Evolutionary conservation across 2,797 vertebrate species (phyloP), one percentile per base, ranked within the genome.

Genomic region (Malurus leucopterus): DNA sequence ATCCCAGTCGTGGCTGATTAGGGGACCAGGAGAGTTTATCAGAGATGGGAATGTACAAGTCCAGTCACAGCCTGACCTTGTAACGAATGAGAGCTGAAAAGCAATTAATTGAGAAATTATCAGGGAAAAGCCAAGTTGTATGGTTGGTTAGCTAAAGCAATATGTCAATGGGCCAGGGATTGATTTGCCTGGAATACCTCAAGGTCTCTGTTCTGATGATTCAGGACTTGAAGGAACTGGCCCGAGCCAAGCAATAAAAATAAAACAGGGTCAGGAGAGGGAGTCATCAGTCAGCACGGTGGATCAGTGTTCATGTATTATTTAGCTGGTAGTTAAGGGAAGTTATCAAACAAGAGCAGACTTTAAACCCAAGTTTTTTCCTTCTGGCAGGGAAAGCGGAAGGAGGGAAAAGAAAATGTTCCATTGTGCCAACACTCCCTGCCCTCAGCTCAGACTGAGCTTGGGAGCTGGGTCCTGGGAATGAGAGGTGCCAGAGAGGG

Each of bases 31-130:
- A 94, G 93, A 95, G 94, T 96, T 94, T 94, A 96, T 95, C 93
- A 91, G 95, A 95, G 90, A 92, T 84, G 80, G 84, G 91, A 91
- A 91, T 64, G 88, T 88, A 89, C 79, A 95, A 95, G 89, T 86
- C 96, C 89, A 93, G 88, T 76, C 92, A 79, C 90, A 91, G 94
- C 40, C 84, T 95, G 97, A 98, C 98, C 98, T 98, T 98, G 97
- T 98, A 98, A 98, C 96, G 95, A 98, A 97, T 97, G 97, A 97
- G 96, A 98, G 96, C 97, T 97, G 96, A 98, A 98, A 98, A 98
- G 98, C 97, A 98, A 98, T 98, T 98, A 98, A 98, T 97, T 97
- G 92, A 97, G 96, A 97, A 98, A 98, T 98, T 98, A 98, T 97
- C 96, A 97, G 96, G 96, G 96, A 96, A 96, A 95, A 96, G 96